Conservation (phyloP, 1,140 invertebrate genomes). For the Pseudomyrmex flavicornis region DNA sequence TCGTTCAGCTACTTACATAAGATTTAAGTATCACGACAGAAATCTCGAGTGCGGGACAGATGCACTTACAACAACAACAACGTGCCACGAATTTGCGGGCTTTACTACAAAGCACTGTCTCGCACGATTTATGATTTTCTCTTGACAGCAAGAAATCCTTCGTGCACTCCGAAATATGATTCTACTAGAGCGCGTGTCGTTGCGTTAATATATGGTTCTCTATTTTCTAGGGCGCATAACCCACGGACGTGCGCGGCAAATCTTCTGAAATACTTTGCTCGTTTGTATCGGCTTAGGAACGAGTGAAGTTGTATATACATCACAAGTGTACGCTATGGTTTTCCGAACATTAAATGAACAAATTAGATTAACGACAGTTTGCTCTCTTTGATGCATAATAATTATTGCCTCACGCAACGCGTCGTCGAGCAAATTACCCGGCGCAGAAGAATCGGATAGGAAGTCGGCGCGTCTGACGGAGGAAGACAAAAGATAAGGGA, state of each 20-base stretch:
- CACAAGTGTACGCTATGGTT: neutral
- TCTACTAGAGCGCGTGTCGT: constrained; percentile 42
- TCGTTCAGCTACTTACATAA: constrained; percentile 9
- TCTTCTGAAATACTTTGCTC: constrained; percentile 8
- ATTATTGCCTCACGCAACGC: constrained; percentile 57
- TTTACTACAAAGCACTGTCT: constrained; percentile 23
- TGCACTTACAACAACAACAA: constrained; percentile 6
- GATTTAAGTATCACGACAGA: constrained; percentile 21
- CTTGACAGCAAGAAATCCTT: constrained; percentile 38
- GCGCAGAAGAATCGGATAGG: constrained; percentile 47
- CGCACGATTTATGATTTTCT: constrained; percentile 56
- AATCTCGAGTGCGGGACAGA: constrained; percentile 31
- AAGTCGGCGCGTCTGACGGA: constrained; percentile 34
- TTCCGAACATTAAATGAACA: constrained; percentile 29
- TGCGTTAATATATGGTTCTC: constrained; percentile 49
- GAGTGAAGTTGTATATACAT: neutral
- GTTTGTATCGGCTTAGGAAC: neutral
- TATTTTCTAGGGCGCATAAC: neutral
- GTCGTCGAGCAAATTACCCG: constrained; percentile 34
- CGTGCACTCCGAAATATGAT: constrained; percentile 50
- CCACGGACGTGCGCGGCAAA: neutral
- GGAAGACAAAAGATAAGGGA: constrained; percentile 54
- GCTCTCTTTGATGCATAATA: constrained; percentile 58
- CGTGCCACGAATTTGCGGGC: constrained; percentile 39
- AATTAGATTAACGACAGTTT: constrained; percentile 59